Conservation (phyloP, 2,797 vertebrate genomes). For the Lagorchestes hirsutus region DNA sequence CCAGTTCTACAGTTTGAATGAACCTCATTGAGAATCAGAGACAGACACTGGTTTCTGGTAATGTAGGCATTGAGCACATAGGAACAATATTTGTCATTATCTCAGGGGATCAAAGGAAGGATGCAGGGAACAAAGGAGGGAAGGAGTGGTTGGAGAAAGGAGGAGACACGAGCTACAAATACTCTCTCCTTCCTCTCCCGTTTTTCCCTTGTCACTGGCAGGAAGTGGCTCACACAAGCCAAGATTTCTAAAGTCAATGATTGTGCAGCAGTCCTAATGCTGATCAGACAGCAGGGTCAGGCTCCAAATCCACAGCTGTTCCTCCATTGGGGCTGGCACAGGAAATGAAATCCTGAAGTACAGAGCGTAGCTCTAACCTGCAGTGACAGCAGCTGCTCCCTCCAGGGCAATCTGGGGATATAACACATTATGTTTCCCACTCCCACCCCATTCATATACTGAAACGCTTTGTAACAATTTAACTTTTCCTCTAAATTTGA, state of each 20-base stretch:
- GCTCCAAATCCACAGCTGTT: constrained; percentile 77
- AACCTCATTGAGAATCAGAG: not conserved
- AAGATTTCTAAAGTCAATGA: constrained; percentile 47
- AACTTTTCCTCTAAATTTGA: not conserved
- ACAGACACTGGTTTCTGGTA: not conserved
- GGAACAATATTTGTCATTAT: not conserved
- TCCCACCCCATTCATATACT: constrained; percentile 70
- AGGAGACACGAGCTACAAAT: not conserved
- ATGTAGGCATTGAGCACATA: not conserved
- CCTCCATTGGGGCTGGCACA: constrained; percentile 75
- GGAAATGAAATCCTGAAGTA: constrained; percentile 80
- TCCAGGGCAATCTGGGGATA: constrained; percentile 69
- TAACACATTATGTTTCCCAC: constrained; percentile 40
- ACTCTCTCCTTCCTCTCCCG: not conserved
- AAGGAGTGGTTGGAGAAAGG: not conserved
- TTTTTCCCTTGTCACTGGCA: constrained; percentile 60
- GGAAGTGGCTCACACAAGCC: constrained; percentile 65
- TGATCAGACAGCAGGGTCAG: constrained; percentile 67
- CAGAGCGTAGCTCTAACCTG: constrained; percentile 80
- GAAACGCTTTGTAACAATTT: constrained; percentile 44
- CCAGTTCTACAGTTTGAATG: not conserved
- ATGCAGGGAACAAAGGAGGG: not conserved
- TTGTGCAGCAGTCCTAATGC: constrained; percentile 67
- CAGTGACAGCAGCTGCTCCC: constrained; percentile 79
- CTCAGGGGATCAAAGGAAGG: not conserved